Percentiles rank a stretch among this genome's conserved stretches.
These are phyloP conservation scores for Tubulanus polymorphus DNA, from an alignment of 2,888 invertebrate genomes.

Conservation along the genomic window DNA sequence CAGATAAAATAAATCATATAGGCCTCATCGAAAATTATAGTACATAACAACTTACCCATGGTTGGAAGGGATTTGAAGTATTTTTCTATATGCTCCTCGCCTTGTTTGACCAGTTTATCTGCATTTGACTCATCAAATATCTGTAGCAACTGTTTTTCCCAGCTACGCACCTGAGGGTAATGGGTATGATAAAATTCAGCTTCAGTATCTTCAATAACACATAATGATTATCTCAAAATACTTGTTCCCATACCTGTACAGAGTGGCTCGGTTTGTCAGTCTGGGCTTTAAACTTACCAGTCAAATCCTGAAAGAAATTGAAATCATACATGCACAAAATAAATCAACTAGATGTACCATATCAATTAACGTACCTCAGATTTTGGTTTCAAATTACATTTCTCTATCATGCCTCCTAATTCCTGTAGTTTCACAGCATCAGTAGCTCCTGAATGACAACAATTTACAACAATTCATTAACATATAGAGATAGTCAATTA, in stretches of 20 bases:
- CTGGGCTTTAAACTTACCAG: constrained; percentile 31
- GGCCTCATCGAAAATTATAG: no score
- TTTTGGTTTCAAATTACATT: constrained; percentile 34
- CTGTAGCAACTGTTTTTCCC: constrained; percentile 48
- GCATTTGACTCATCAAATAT: constrained; percentile 39
- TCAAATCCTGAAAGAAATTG: constrained; percentile 28
- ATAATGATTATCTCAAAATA: constrained; percentile 3
- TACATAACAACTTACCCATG: constrained; percentile 36
- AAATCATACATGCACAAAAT: not conserved
- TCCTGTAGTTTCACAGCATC: constrained; percentile 32
- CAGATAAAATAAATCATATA: no score
- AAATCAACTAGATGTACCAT: not conserved
- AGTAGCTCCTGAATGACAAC: constrained; percentile 29
- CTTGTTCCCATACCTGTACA: constrained; percentile 27
- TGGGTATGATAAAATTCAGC: not conserved
- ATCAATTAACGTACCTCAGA: constrained; percentile 26
- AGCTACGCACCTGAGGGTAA: constrained; percentile 32
- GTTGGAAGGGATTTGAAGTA: constrained; percentile 39
- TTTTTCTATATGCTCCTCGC: constrained; percentile 28
- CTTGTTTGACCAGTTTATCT: constrained; percentile 25
- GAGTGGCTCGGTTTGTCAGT: constrained; percentile 28
- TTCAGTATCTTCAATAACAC: not conserved
- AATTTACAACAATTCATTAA: no score
- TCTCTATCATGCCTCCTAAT: constrained; percentile 30
- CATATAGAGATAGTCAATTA: no score